Base-by-base conservation (phyloP, 2,797 vertebrate genomes). In the Brotula barbata region DNA sequence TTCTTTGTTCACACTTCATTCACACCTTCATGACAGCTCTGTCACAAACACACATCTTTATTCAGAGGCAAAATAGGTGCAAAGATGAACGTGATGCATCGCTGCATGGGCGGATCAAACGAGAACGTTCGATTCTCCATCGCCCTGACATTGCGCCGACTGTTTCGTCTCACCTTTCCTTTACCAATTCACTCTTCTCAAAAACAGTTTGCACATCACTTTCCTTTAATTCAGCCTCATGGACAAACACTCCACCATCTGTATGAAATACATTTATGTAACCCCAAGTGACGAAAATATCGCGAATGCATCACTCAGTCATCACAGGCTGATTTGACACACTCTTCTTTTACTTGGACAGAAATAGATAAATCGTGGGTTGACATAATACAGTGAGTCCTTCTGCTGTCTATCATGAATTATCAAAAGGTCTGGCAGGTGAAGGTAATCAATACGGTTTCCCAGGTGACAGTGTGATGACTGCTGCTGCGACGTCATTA, bases 371-470 rank as follows among this genome's bases (percentile, higher is more conserved):
- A 48, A 52, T 58, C 31, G 19, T 22, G 43, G 0, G 3, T 15
- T 12, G 47, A 57, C 40, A 23, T 48, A 58, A 40, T 2, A 7
- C 47, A 28, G 11, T 11, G 25, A 31, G 31, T 70, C 33, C 41
- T 59, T 28, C 23, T 5, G 5, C 45, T 9, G 63, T 71, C 53
- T 54, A 47, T 76, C 64, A 51, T 13, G 47, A 66, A 14, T 48
- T 2, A 46, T 60, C 45, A 60, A n/a, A 46, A 11, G 6, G 19
- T 44, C 55, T 36, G 68, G 50, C 78, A 68, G 58, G 21, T 41
- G 16, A 80, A 68, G 58, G 21, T 41, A n/a, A 80, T 85, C 74
- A 40, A 73, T 87, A 28, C 21, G 1, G 65, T 84, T 44, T 66
- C 78, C 79, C 1, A 14, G 74, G 81, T 31, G 41, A 85, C 68